Percentiles rank a stretch among this genome's conserved stretches.
Conservation (phyloP, 2,888 invertebrate species). For the Apomyelois bistriatella region DNA sequence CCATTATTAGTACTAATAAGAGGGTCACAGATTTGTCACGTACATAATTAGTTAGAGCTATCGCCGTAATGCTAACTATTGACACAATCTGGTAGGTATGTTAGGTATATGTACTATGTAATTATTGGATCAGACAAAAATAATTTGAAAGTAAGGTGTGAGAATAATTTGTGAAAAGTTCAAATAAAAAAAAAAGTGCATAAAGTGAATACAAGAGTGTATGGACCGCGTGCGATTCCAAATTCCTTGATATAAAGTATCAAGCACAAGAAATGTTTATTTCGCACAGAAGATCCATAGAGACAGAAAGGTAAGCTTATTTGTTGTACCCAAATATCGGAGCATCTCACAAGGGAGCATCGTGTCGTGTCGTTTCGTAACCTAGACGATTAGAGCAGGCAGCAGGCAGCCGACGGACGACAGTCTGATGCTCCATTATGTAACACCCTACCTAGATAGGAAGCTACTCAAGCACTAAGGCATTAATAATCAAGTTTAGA, state of each 20-base stretch:
- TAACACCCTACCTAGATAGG: constrained; percentile 37
- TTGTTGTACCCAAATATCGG: neutral
- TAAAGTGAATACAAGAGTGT: no score
- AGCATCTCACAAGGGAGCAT: constrained; percentile 28
- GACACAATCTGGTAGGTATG: no score
- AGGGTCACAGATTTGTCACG: constrained; percentile 1
- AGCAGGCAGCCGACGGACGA: constrained; percentile 31
- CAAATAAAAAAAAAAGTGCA: no score
- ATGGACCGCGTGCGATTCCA: no score
- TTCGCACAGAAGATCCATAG: no score
- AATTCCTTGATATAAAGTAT: no score
- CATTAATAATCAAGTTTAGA: constrained; percentile 20
- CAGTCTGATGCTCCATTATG: constrained; percentile 44
- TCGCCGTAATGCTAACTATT: neutral
- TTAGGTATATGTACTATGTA: no score
- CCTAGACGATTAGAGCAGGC: constrained; percentile 28
- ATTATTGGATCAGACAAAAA: no score
- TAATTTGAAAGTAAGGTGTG: no score
- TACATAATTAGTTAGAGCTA: neutral
- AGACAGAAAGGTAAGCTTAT: no score
- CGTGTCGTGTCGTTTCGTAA: constrained; percentile 28
- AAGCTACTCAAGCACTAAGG: constrained; percentile 31
- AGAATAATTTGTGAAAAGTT: no score
- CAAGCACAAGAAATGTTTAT: no score
- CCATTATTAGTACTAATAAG: constrained; percentile 11